phyloP scores from a whole-genome alignment of 2,888 invertebrate genomes.

The Sinelater perroti region DNA sequence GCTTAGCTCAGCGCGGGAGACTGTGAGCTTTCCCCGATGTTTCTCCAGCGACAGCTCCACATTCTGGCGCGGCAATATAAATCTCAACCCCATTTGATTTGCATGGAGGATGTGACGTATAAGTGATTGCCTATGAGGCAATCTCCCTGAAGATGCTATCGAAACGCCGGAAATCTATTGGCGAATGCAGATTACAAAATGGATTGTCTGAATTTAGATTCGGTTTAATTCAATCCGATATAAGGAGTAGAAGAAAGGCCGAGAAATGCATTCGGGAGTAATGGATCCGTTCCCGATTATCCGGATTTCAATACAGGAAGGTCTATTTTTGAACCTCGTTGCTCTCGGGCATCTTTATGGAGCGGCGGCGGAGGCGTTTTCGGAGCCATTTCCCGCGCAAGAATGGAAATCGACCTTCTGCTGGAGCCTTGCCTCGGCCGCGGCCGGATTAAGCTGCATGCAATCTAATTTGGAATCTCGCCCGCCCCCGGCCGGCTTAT shows the following conservation, averaged over 20 bases:
- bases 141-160: constrained; percentile 56
- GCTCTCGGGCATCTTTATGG: constrained; percentile 18
- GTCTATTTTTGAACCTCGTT: constrained; percentile 24
- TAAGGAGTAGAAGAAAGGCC: constrained; percentile 45
- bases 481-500: constrained; percentile 12
- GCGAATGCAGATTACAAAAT: constrained; percentile 60
- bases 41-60: constrained; percentile 39
- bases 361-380: not conserved
- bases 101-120: constrained; percentile 61
- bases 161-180: constrained; percentile 59
- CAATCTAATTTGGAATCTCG: constrained; percentile 9
- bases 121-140: constrained; percentile 58
- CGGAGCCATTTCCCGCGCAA: too few species aligned
- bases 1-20: constrained; percentile 50
- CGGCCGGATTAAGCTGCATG: not conserved
- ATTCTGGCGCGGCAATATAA: constrained; percentile 53
- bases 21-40: constrained; percentile 28
- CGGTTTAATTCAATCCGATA: constrained; percentile 56
- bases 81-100: constrained; percentile 60
- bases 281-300: constrained; percentile 34
- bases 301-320: constrained; percentile 29
- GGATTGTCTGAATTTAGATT: constrained; percentile 60
- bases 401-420: too few species aligned
- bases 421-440: too few species aligned
- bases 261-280: constrained; percentile 35